A percentile compares a stretch with the other conserved stretches of the same genome.
Evolutionary conservation across 2,888 invertebrate species (phyloP).

Genomic region (Caenorhabditis imperialis): DNA sequence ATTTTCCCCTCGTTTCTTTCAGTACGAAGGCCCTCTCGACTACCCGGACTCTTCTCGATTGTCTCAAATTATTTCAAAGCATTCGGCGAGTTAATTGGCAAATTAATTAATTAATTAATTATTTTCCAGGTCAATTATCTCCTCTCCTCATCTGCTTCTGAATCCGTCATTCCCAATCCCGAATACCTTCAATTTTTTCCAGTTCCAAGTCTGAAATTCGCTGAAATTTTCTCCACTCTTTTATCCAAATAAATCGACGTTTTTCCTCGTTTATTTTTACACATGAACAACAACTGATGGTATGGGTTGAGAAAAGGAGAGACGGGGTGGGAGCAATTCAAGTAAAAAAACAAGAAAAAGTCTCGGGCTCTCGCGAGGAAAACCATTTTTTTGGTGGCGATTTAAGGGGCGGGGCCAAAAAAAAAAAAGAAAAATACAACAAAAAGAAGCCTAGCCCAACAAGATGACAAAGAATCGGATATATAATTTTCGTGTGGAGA

Average conservation of each 20-base stretch:
- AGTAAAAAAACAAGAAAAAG: conserved; percentile 1
- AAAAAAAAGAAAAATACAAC: conserved; percentile 26
- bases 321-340: background rate
- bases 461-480: background rate
- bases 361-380: no score
- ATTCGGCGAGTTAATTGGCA: conserved; percentile 40
- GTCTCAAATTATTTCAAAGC: conserved; percentile 60
- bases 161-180: conserved; percentile 19
- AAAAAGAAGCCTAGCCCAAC: background rate
- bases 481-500: background rate
- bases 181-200: conserved; percentile 45
- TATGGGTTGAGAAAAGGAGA: background rate
- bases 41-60: conserved; percentile 65
- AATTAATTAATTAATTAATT: background rate
- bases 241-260: background rate
- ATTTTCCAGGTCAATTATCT: conserved; percentile 13
- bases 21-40: conserved; percentile 65
- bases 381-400: no score
- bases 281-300: background rate
- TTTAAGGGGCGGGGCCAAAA: conserved; percentile 19
- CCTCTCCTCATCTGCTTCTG: background rate
- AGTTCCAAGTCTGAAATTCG: conserved; percentile 12
- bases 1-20: conserved; percentile 25
- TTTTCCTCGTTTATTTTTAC: conserved; percentile 19
- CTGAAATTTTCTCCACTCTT: conserved; percentile 4